Percentiles rank a stretch among this genome's conserved stretches.
Evolutionary conservation across 1,140 invertebrate species (phyloP).

Genomic region (Atta cephalotes): DNA sequence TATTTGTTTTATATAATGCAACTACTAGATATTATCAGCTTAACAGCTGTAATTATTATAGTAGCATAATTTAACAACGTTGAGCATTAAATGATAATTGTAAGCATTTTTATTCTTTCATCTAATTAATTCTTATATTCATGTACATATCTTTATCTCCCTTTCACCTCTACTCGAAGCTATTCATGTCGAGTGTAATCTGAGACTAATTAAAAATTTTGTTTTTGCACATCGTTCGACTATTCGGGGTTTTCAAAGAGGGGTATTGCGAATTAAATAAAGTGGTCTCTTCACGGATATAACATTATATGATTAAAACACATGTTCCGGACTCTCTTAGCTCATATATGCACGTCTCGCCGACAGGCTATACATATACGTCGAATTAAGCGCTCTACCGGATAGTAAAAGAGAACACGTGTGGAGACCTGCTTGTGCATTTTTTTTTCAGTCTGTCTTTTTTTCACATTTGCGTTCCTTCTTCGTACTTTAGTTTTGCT

Average conservation of each 20-base stretch:
- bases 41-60: slow-evolving; percentile 7
- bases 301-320: slow-evolving; percentile 65
- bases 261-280: slow-evolving; percentile 57
- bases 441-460: slow-evolving; percentile 42
- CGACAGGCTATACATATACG: slow-evolving; percentile 40
- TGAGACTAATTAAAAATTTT: background rate
- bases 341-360: background rate
- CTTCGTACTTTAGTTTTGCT: background rate
- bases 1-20: background rate
- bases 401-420: slow-evolving; percentile 65
- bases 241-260: slow-evolving; percentile 36
- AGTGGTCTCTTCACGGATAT: slow-evolving; percentile 57
- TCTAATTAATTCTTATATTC: slow-evolving; percentile 7
- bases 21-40: background rate
- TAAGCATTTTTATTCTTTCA: background rate
- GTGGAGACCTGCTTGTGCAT: slow-evolving; percentile 27
- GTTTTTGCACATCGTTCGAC: background rate
- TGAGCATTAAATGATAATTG: background rate
- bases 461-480: slow-evolving; percentile 16
- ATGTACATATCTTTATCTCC: background rate
- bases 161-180: background rate
- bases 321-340: slow-evolving; percentile 54
- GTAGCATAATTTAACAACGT: slow-evolving; percentile 8
- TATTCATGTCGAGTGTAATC: background rate
- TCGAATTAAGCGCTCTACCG: slow-evolving; percentile 59